Conservation (phyloP, 2,113 vertebrate genomes). For the Egretta garzetta region DNA sequence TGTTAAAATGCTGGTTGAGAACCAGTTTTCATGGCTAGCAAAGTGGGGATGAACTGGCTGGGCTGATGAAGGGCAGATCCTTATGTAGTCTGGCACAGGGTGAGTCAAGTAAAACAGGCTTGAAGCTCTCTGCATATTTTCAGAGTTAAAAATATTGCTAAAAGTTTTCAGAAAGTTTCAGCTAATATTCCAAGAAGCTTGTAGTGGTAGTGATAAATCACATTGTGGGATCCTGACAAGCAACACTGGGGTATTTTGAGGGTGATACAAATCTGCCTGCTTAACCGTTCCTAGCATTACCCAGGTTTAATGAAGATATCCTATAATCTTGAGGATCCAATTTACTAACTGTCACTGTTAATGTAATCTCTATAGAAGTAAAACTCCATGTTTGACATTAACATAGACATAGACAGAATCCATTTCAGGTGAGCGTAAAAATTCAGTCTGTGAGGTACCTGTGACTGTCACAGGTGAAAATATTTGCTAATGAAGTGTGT, state of each 20-base stretch:
- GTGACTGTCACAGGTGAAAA: slow-evolving; percentile 25
- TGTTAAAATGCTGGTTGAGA: background rate
- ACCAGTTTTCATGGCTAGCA: background rate
- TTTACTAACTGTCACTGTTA: background rate
- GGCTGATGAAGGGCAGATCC: no score
- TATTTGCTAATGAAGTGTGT: slow-evolving; percentile 35
- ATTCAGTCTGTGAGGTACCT: background rate
- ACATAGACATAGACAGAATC: background rate
- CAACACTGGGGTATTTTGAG: background rate
- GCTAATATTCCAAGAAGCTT: rapidly evolving
- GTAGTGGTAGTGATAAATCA: background rate
- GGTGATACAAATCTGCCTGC: background rate
- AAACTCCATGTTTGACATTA: background rate
- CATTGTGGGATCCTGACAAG: background rate
- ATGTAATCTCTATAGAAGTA: background rate
- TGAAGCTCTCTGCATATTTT: rapidly evolving
- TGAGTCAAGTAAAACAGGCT: background rate
- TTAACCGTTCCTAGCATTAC: background rate
- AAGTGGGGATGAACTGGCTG: background rate
- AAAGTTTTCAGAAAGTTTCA: background rate
- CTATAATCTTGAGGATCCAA: background rate
- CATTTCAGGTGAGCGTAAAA: background rate
- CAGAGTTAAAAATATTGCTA: background rate
- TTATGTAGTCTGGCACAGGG: rapidly evolving
- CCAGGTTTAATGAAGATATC: background rate